Base-by-base conservation (phyloP, 2,113 vertebrate genomes). In the Marcusenius ussheri region DNA sequence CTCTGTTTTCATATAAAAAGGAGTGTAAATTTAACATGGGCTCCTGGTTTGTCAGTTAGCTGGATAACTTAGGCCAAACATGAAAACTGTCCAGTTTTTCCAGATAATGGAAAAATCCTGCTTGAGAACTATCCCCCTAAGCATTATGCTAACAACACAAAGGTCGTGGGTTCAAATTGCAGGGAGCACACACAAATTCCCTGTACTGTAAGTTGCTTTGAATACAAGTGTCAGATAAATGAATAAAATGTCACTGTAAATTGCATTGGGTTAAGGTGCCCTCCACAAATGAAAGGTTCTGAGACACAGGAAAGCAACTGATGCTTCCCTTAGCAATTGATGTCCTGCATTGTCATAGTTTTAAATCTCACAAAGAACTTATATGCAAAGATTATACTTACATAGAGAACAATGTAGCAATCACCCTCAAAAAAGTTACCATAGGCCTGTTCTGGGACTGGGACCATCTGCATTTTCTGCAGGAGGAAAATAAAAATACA, bases 351-450 rank as follows among this genome's bases (percentile, higher is more conserved):
- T 13, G 45, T n/a, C 21, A n/a, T 39, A 49, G 42, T 21, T 47
- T 21, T 10, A 84, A 47, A 24, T 47, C 21, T 84, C 45, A 84
- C 21, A 84, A 47, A 27, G 45, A 46, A n/a, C 31, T 77, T 39
- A 17, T 42, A 11, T n/a, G 15, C 45, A 84, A 39, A 49, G 45
- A 21, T 10, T 90, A 42, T 91, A 97, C 97, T 97, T 92, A 98
- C 97, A 0, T 95, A 90, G 86, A 98, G 92, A 91, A 98, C 89
- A 74, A 98, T 94, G 92, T 98, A 98, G 91, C 97, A 98, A 93
- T 98, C 97, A 3, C 97, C 97, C 93, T 98, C 97, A 90, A 98
- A 98, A 91, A 98, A 98, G 24, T 96, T 97, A 42, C 97, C 97
- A 46, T 95, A 97, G 24, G 94, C 96, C 83, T 96, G 95, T 24